Evolutionary conservation across 1,140 invertebrate species (phyloP), one percentile per base, ranked within the genome.

Genomic region (Drosophila albomicans): DNA sequence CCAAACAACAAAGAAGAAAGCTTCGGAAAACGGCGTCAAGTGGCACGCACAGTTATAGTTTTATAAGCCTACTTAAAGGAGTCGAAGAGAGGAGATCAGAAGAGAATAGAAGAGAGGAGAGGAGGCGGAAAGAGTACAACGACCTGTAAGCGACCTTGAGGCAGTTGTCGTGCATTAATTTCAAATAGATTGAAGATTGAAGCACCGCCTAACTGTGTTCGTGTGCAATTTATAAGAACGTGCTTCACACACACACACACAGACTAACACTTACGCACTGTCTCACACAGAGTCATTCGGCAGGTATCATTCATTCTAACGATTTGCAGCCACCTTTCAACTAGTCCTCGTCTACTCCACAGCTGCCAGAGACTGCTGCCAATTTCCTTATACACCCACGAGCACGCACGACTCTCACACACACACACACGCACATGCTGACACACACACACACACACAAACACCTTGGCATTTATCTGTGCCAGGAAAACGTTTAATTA

Each of bases 401-500:
- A 8, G n/a, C 25, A 32, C 32, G 25, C 58, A 61, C 58, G 25
- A 43, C 41, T 43, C 62, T 10, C 62, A 10, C 32, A 28, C 20
- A 43, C 30, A 45, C 49, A 13, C 59, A 38, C 48, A n/a, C 38
- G 56, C 28, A 20, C 13, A 48, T 2, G 32, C 30, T 15, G 0
- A 41, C 20, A 7, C 25, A 28, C 28, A 48, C 41, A 51, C 38
- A 57, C 56, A 66, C 51, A 48, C 51, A 41, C 38, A 54, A 28
- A 58, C 58, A 72, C 62, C 51, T 67, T 41, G 67, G 68, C 80
- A 82, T 82, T 82, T 82, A 82, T 82, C 81, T 82, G 80, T 75
- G 78, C 52, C 71, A 82, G 67, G 72, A 82, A 82, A 79, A 76
- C 81, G 76, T 82, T 82, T 82, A 82, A 82, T 82, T 82, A 82